Conservation (phyloP, 2,113 vertebrate genomes). For the Pelecanus crispus region DNA sequence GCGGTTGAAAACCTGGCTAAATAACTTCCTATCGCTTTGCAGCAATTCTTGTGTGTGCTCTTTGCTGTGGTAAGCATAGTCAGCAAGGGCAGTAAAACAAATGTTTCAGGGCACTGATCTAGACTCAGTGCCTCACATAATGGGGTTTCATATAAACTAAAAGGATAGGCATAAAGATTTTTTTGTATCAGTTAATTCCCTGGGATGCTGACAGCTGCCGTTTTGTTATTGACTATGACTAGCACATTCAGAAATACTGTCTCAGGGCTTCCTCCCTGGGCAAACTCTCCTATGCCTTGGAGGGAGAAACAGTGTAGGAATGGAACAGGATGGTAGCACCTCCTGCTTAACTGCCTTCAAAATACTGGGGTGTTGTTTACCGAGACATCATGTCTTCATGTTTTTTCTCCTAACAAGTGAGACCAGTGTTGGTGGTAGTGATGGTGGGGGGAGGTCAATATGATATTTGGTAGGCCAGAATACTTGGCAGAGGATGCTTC, state of each 20-base stretch:
- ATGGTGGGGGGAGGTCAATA: neutral
- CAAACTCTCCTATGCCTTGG: fast-evolving
- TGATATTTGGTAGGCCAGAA: neutral
- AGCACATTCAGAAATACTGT: neutral
- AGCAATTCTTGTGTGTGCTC: neutral
- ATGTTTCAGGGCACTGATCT: neutral
- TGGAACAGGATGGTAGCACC: neutral
- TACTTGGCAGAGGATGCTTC: neutral
- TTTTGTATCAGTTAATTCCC: neutral
- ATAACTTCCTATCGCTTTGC: neutral
- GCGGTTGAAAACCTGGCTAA: neutral
- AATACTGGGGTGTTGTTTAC: neutral
- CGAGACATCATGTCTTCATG: neutral
- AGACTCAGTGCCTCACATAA: neutral
- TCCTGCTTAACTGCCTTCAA: neutral
- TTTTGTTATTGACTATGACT: neutral
- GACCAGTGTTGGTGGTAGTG: neutral
- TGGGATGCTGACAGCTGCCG: neutral
- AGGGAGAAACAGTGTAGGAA: neutral
- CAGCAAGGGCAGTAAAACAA: conserved; percentile 13
- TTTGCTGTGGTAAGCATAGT: neutral
- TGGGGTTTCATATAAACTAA: neutral
- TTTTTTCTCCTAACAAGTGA: neutral
- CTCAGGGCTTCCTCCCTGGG: neutral
- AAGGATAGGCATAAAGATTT: neutral